Evolutionary conservation across 2,797 vertebrate species (phyloP).

Genomic region (Poecilia wingei): DNA sequence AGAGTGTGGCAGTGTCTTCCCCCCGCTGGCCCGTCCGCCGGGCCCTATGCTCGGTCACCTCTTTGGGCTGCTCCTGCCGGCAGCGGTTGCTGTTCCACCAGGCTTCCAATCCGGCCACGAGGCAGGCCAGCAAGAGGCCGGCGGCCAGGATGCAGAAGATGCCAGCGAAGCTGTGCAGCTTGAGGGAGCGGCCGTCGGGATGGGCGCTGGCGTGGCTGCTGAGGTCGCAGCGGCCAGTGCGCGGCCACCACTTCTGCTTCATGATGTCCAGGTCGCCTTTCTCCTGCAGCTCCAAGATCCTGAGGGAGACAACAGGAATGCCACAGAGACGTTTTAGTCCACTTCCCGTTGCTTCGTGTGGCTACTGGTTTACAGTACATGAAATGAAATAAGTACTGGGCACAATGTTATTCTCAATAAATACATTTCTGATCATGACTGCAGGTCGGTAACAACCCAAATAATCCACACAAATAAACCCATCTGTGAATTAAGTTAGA

Average conservation of each 20-base stretch:
- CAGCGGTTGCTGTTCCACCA: conserved; percentile 98
- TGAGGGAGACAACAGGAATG: conserved; percentile 54
- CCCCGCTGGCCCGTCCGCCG: conserved; percentile 75
- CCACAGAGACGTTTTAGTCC: neutral
- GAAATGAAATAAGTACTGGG: neutral
- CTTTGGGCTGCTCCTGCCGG: conserved; percentile 95
- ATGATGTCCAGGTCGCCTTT: conserved; percentile 96
- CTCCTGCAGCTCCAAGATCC: conserved; percentile 97
- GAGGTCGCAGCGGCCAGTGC: conserved; percentile 92
- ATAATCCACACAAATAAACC: neutral
- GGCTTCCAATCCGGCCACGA: conserved; percentile 94
- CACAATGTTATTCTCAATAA: neutral
- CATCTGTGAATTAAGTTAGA: neutral
- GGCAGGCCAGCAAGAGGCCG: conserved; percentile 94
- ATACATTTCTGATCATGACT: neutral
- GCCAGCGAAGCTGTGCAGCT: conserved; percentile 97
- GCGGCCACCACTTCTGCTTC: conserved; percentile 99
- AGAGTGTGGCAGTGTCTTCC: conserved; percentile 85
- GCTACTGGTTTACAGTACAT: neutral
- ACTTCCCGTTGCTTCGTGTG: neutral
- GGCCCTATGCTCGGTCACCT: conserved; percentile 89
- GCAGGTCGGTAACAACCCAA: neutral
- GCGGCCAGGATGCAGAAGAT: conserved; percentile 98
- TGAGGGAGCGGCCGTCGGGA: conserved; percentile 92
- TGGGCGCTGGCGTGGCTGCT: conserved; percentile 86